phyloP scores from a whole-genome alignment of 2,797 vertebrate genomes.

The Echeneis naucrates region DNA sequence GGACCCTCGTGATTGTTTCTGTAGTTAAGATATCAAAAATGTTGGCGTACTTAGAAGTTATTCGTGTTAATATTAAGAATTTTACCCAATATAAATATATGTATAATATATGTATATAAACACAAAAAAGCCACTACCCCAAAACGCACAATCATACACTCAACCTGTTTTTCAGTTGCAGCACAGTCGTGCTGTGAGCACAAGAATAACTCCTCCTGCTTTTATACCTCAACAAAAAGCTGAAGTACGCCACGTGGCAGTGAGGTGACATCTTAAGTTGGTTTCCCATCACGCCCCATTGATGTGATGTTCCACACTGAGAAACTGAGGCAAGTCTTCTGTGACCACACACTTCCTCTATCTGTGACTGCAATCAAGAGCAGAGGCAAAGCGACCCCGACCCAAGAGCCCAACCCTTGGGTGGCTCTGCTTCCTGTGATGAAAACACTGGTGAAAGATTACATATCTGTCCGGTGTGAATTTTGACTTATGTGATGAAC shows the following conservation, averaged over 20 bases:
- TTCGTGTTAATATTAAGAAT: too few relatives aligned
- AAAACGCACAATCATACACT: not conserved
- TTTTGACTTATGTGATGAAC: conserved; percentile 6
- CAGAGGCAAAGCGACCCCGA: conserved; percentile 59
- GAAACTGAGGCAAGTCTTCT: conserved; percentile 59
- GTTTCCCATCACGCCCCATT: conserved; percentile 78
- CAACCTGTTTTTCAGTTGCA: conserved; percentile 26
- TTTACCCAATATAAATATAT: too few relatives aligned
- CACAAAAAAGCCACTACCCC: too few relatives aligned
- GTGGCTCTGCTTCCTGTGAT: conserved; percentile 75
- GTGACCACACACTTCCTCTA: conserved; percentile 82
- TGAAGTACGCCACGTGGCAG: conserved; percentile 81
- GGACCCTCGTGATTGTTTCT: too few relatives aligned
- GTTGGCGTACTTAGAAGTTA: too few relatives aligned
- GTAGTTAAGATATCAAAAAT: too few relatives aligned
- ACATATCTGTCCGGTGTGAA: conserved; percentile 5
- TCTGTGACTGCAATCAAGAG: conserved; percentile 58
- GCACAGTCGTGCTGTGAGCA: conserved; percentile 41
- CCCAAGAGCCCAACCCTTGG: conserved; percentile 44
- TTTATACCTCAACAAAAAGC: conserved; percentile 81
- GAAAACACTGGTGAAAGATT: conserved; percentile 41
- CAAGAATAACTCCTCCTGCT: conserved; percentile 79
- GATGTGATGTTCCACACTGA: conserved; percentile 48
- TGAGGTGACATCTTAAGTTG: conserved; percentile 48
- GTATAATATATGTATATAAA: too few relatives aligned